Base-by-base conservation (phyloP, 2,113 vertebrate genomes). In the Oplegnathus fasciatus region DNA sequence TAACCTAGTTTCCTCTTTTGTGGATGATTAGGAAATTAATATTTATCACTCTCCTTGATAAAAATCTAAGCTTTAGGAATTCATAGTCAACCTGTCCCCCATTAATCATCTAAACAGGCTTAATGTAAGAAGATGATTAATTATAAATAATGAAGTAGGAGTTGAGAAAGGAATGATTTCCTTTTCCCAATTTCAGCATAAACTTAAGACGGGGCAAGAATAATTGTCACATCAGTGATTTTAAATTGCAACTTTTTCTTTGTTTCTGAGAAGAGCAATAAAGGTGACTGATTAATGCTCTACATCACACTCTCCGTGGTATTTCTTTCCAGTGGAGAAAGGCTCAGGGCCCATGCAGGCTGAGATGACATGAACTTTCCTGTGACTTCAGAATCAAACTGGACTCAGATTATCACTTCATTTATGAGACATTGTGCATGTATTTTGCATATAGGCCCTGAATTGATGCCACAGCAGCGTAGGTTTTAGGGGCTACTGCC, bases 81-180 rank as follows among this genome's bases (percentile, higher is more conserved):
- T 26, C 37, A 76, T 6, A 57, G 14, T 61, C 37, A 54, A 22
- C 32, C 15, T 73, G 44, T 24, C 4, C 7, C 14, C 60, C 60
- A 60, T 88, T 66, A 57, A 61, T 48, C 46, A 74, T 73, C 26
- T 2, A 60, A 58, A 32, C 24, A 30, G 40, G 20, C 18, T 70
- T 20, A 52, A 18, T 30, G n/a, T 52, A 11, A 32, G 58, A 58
- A 14, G 40, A 84, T 57, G 26, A 65, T 70, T 69, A 8, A 70
- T 55, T 44, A 55, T 24, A 30, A 37, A 62, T 4, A 64, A 61
- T 52, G 6, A 17, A 40, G 61, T 3, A 78, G 11, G 42, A 61
- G 32, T 60, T 30, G 1, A 5, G 17, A 20, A 54, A 44, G 17
- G 17, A 48, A 50, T 30, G 5, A 68, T 58, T 74, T n/a, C n/a